A percentile compares a stretch with the other conserved stretches of the same genome.
Conservation (phyloP, 2,888 invertebrate species). For the Clusia tigrina region DNA sequence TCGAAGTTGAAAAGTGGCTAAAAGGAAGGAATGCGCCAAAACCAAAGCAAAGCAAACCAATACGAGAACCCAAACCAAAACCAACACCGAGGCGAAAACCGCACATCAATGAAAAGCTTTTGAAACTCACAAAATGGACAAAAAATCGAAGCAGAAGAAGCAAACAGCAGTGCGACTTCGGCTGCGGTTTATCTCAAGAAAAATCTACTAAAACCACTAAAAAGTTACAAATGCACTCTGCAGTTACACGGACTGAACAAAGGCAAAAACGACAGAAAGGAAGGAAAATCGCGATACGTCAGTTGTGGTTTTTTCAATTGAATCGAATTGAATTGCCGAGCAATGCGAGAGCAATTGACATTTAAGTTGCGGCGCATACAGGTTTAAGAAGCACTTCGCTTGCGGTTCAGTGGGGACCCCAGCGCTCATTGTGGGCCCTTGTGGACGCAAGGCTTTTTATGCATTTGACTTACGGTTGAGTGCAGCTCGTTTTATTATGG, state of each 20-base stretch:
- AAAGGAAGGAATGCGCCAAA: neutral
- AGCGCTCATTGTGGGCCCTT: neutral
- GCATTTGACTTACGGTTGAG: neutral
- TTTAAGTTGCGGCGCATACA: conserved; percentile 5
- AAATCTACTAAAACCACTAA: conserved; percentile 18
- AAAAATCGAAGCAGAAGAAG: neutral
- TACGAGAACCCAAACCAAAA: neutral
- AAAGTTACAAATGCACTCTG: neutral
- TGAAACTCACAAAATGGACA: neutral
- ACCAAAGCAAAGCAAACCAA: neutral
- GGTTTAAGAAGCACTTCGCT: neutral
- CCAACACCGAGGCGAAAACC: neutral
- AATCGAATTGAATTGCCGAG: conserved; percentile 15
- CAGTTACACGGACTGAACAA: neutral
- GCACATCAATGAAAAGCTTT: conserved; percentile 12
- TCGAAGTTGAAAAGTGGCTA: neutral
- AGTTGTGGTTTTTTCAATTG: conserved; percentile 18
- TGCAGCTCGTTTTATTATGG: neutral
- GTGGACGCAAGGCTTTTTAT: neutral
- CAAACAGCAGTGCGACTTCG: neutral
- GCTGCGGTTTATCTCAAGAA: conserved; percentile 9
- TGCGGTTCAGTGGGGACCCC: neutral
- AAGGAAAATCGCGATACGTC: conserved; percentile 15
- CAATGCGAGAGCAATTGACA: conserved; percentile 18
- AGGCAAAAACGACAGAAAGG: neutral